These are phyloP conservation scores for Darevskia mixta DNA, from an alignment of 2,797 vertebrate species.

Conservation along the genomic window DNA sequence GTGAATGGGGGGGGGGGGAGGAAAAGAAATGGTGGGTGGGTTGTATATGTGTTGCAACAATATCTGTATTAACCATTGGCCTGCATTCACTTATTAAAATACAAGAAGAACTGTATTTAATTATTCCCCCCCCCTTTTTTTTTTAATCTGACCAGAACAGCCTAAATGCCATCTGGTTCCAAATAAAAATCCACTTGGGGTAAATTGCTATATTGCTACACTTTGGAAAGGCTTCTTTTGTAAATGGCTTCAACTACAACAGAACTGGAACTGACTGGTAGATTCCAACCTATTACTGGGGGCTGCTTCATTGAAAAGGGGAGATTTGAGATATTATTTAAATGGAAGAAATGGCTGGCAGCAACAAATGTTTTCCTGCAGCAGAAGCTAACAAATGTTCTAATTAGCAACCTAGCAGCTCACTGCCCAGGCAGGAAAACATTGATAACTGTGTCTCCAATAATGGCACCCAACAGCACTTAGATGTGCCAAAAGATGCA, in stretches of 20 bases:
- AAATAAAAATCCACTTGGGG: neutral
- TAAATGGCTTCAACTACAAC: neutral
- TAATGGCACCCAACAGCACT: neutral
- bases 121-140: neutral
- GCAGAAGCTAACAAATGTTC: slow-evolving; percentile 15
- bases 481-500: neutral
- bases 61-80: too few relatives aligned
- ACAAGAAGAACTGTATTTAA: neutral
- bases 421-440: neutral
- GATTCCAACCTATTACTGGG: neutral
- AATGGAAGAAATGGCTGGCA: neutral
- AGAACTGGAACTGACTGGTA: neutral
- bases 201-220: neutral
- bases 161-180: neutral
- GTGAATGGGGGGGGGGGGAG: too few relatives aligned
- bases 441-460: neutral
- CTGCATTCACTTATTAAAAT: too few relatives aligned
- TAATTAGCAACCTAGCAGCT: slow-evolving; percentile 10
- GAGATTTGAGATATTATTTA: slow-evolving; percentile 8
- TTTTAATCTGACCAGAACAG: neutral
- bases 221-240: neutral
- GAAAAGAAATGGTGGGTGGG: too few relatives aligned
- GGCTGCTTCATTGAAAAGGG: slow-evolving; percentile 1
- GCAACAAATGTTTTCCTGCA: slow-evolving; percentile 13
- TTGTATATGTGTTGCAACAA: too few relatives aligned